Evolutionary conservation across 37 sponge, comb jelly and placozoan species (phyloP).

Genomic region (Diacarnus erythraeanus): DNA sequence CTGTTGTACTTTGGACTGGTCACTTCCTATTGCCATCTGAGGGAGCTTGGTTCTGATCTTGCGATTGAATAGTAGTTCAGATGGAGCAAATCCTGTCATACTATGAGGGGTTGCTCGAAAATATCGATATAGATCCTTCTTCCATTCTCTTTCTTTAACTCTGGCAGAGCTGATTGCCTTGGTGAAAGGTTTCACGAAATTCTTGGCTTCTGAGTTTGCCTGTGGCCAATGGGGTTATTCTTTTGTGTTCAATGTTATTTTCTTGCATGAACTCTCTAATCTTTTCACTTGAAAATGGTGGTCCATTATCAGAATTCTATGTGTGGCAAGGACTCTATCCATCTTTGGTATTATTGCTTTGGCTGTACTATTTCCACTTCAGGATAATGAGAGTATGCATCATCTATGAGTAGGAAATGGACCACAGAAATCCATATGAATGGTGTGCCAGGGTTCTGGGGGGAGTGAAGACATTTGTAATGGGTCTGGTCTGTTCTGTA

Average conservation of each 20-base stretch:
- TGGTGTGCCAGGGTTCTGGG: constrained; percentile 46
- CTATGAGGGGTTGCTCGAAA: constrained; percentile 28
- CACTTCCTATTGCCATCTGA: not conserved
- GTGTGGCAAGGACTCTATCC: constrained; percentile 29
- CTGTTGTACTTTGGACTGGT: not conserved
- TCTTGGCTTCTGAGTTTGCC: constrained; percentile 36
- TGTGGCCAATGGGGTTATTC: constrained; percentile 35
- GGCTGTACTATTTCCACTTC: constrained; percentile 40
- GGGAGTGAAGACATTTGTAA: constrained; percentile 42
- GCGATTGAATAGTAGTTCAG: constrained; percentile 31
- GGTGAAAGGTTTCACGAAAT: constrained; percentile 32
- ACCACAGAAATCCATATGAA: constrained; percentile 39
- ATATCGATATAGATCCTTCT: constrained; percentile 9
- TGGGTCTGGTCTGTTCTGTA: not conserved
- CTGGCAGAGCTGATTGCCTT: constrained; percentile 37
- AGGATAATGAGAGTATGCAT: constrained; percentile 37
- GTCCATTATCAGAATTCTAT: constrained; percentile 20
- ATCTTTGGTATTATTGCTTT: constrained; percentile 30
- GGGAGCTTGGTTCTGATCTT: constrained; percentile 17
- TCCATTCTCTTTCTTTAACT: constrained; percentile 46
- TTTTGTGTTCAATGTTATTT: constrained; percentile 24
- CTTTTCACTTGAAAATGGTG: constrained; percentile 34
- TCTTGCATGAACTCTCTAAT: constrained; percentile 25
- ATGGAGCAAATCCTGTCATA: constrained; percentile 2
- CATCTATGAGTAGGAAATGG: constrained; percentile 53